These are phyloP conservation scores for Coboldia fuscipes DNA, from an alignment of 1,140 invertebrate species.

Conservation along the genomic window DNA sequence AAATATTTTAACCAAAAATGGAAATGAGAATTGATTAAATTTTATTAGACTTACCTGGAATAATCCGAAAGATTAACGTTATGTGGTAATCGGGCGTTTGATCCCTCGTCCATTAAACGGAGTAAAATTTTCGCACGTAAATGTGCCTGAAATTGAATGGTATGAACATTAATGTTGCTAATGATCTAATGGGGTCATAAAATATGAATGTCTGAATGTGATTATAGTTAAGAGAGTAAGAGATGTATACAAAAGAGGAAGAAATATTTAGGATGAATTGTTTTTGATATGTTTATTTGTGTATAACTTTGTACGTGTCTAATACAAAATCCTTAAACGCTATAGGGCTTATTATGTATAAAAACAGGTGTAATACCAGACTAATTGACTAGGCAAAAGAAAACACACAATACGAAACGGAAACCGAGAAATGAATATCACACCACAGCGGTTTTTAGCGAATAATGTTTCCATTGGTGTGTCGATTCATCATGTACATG, in stretches of 20 bases:
- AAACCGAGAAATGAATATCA: not conserved
- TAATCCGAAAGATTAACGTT: constrained; percentile 70
- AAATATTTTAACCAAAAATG: not conserved
- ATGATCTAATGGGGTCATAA: constrained; percentile 6
- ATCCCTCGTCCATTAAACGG: constrained; percentile 58
- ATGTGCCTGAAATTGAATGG: constrained; percentile 41
- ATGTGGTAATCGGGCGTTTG: constrained; percentile 65
- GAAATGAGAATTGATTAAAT: too few species aligned
- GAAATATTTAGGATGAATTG: not conserved
- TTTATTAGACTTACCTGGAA: constrained; percentile 48
- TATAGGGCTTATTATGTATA: not conserved
- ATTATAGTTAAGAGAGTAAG: not conserved
- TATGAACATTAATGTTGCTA: too few species aligned
- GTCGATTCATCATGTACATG: not conserved
- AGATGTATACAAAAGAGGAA: not conserved
- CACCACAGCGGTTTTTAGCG: not conserved
- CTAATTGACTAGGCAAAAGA: not conserved
- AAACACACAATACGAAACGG: not conserved
- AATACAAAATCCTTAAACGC: not conserved
- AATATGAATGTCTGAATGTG: not conserved
- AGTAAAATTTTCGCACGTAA: constrained; percentile 57
- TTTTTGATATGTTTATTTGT: not conserved
- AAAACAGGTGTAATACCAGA: not conserved
- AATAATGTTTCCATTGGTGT: not conserved
- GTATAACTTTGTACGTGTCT: not conserved